phyloP scores from a whole-genome alignment of 2,797 vertebrate genomes.

The Phalanger gymnotis region DNA sequence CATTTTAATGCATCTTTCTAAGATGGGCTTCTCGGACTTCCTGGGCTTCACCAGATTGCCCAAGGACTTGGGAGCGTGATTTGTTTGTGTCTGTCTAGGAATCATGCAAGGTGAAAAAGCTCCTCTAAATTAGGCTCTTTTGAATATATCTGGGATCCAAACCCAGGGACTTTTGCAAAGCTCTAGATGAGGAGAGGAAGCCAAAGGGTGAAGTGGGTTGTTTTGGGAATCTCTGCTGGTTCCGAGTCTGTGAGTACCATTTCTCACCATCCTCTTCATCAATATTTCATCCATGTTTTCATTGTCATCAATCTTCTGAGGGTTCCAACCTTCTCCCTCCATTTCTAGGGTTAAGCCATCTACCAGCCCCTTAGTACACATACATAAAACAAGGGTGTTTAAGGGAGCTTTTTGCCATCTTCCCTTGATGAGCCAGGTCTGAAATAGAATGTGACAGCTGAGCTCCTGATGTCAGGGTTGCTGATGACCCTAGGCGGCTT shows the following conservation, averaged over 20 bases:
- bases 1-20: background rate
- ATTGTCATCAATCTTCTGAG: background rate
- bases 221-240: background rate
- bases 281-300: background rate
- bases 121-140: background rate
- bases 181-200: background rate
- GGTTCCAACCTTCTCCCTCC: background rate
- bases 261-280: background rate
- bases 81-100: too few relatives aligned
- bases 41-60: background rate
- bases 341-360: background rate
- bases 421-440: constrained; percentile 26
- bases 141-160: background rate
- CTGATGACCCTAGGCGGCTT: constrained; percentile 41
- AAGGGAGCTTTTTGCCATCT: background rate
- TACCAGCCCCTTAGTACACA: background rate
- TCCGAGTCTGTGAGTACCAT: background rate
- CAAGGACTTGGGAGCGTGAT: background rate
- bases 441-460: constrained; percentile 60
- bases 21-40: background rate
- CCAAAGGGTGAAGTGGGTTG: background rate
- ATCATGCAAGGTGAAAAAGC: background rate
- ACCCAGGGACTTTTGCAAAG: background rate
- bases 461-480: constrained; percentile 49
- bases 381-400: background rate